Evolutionary conservation across 2,888 invertebrate genomes (phyloP).

Genomic region (Tethea ocularis): DNA sequence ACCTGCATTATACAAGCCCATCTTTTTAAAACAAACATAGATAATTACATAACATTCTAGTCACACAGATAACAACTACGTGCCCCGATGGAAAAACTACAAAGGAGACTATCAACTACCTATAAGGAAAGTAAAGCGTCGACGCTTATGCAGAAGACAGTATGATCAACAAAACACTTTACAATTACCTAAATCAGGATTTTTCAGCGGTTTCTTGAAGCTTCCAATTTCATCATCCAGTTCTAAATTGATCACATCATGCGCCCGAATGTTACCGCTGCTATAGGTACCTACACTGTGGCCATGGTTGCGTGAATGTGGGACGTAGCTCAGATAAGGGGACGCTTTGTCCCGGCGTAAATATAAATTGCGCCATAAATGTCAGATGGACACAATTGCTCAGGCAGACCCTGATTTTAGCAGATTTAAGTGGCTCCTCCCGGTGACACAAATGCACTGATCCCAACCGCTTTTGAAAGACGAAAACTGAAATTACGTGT

Average conservation of each 20-base stretch:
- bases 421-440: slow-evolving; percentile 38
- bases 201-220: neutral
- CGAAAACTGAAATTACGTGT: neutral
- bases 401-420: slow-evolving; percentile 46
- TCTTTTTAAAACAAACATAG: too few species aligned
- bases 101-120: too few species aligned
- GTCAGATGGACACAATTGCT: slow-evolving; percentile 69
- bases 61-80: too few species aligned
- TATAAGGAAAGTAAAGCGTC: too few species aligned
- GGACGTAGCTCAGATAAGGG: slow-evolving; percentile 45
- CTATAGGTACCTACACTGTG: slow-evolving; percentile 22
- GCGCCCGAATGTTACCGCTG: slow-evolving; percentile 23
- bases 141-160: too few species aligned
- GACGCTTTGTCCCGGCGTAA: slow-evolving; percentile 52
- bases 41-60: too few species aligned
- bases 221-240: neutral
- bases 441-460: slow-evolving; percentile 15
- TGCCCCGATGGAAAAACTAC: too few species aligned
- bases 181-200: neutral
- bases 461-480: slow-evolving; percentile 10
- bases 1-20: too few species aligned
- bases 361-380: slow-evolving; percentile 73
- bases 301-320: slow-evolving; percentile 31
- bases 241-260: neutral
- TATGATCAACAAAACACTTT: neutral